Base-by-base conservation (phyloP, 2,113 vertebrate species). In the Seriola dumerili region DNA sequence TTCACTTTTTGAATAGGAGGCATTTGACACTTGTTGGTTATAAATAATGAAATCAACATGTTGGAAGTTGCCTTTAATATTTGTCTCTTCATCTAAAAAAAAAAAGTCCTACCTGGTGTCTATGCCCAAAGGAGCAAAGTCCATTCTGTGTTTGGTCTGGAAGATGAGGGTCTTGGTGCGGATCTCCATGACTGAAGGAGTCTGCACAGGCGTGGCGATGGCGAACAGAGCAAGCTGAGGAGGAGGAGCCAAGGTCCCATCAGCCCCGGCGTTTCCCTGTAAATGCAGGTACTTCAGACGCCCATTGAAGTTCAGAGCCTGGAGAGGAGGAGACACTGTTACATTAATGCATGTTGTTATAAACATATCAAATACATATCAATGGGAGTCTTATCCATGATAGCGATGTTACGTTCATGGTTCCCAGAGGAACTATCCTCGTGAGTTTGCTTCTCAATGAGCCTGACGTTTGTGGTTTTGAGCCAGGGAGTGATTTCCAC, bases 121-220 rank as follows among this genome's bases (percentile, higher is more conserved):
- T 4, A 93, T 90, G 64, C 92, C 91, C 81, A 87, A 1, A 1
- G 94, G 94, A 25, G 93, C 93, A 72, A 95, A 95, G 85, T 95
- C 94, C 85, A 95, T 85, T 52, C 91, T 90, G 88, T 95, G 94
- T 83, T 95, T 95, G 17, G 92, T 92, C 80, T 95, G 94, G 82
- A 95, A 95, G 68, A 95, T 77, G 38, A 92, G 72, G 7, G 89
- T 92, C 85, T 94, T 93, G 0, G 82, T 86, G 17, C 91, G 87
- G 72, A 95, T 91, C 78, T 94, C 91, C 86, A 94, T 85, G 72
- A 95, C 93, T 10, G 93, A 85, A 0, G 89, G 91, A 2, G 91
- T 78, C 79, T 92, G 90, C n/a, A 91, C n/a, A 6, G 94, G 93
- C 0, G 85, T 90, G 63, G 92, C 94, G 5, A 94, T 74, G 48